phyloP scores from a whole-genome alignment of 1,140 invertebrate species.

The Saxidomus purpurata region DNA sequence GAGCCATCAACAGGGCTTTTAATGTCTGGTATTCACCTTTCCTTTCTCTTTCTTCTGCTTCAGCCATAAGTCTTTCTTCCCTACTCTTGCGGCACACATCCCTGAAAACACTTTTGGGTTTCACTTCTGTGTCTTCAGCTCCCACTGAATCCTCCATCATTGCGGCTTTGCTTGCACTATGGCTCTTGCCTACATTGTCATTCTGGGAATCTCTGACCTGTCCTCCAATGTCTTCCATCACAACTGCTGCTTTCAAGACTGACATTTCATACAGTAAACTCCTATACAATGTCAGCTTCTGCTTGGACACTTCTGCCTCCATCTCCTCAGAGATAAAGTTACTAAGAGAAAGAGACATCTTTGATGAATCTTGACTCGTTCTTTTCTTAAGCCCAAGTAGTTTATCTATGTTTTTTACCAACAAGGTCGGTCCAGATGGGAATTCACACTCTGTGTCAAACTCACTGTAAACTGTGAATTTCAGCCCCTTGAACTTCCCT shows the following conservation, averaged over 20 bases:
- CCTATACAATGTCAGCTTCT: conserved; percentile 78
- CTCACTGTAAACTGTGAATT: conserved; percentile 1
- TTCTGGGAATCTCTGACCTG: background rate
- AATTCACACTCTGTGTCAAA: conserved; percentile 67
- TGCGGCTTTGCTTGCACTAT: background rate
- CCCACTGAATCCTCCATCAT: background rate
- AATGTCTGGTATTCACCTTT: conserved; percentile 38
- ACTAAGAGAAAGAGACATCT: conserved; percentile 60
- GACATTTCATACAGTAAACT: conserved; percentile 77
- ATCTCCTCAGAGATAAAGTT: conserved; percentile 78
- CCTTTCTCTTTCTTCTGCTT: conserved; percentile 11
- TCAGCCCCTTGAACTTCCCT: conserved; percentile 40
- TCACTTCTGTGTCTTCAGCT: background rate
- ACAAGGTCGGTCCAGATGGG: conserved; percentile 76
- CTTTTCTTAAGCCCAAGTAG: conserved; percentile 78
- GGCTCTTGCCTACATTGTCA: background rate
- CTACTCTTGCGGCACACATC: background rate
- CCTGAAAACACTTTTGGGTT: conserved; percentile 26
- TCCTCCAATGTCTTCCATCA: conserved; percentile 56
- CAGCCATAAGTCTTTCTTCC: conserved; percentile 4
- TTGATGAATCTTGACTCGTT: conserved; percentile 16
- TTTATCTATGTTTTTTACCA: conserved; percentile 77
- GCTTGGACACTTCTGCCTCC: conserved; percentile 76
- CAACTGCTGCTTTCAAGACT: conserved; percentile 39
- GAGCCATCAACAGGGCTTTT: background rate